Evolutionary conservation across 2,888 invertebrate genomes (phyloP).

Genomic region (Hirudinaria manillensis): DNA sequence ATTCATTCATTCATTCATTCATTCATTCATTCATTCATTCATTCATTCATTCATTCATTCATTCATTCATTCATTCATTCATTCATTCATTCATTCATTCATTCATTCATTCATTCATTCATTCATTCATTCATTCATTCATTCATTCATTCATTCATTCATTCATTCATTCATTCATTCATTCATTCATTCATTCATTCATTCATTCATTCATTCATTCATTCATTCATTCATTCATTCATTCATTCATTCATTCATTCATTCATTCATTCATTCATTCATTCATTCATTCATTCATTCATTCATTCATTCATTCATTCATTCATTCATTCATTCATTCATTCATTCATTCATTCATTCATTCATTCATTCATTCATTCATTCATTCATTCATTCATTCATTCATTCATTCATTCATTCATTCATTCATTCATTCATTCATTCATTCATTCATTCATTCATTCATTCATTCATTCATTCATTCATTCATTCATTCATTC

Average conservation of each 20-base stretch:
- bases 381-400: conserved; percentile 19
- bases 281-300: no score
- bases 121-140: conserved; percentile 25
- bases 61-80: no score
- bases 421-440: not conserved
- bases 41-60: not conserved
- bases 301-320: no score
- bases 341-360: conserved; percentile 23
- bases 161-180: conserved; percentile 22
- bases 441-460: not conserved
- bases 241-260: conserved; percentile 13
- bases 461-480: not conserved
- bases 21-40: not conserved
- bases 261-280: no score
- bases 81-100: conserved; percentile 3
- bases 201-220: conserved; percentile 14
- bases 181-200: conserved; percentile 15
- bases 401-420: not conserved
- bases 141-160: conserved; percentile 24
- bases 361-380: conserved; percentile 17
- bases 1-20: not conserved
- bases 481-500: not conserved
- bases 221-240: conserved; percentile 15
- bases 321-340: conserved; percentile 4
- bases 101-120: conserved; percentile 25